Evolutionary conservation across 2,888 invertebrate species (phyloP).

Genomic region (Kryphioiulus occultus): DNA sequence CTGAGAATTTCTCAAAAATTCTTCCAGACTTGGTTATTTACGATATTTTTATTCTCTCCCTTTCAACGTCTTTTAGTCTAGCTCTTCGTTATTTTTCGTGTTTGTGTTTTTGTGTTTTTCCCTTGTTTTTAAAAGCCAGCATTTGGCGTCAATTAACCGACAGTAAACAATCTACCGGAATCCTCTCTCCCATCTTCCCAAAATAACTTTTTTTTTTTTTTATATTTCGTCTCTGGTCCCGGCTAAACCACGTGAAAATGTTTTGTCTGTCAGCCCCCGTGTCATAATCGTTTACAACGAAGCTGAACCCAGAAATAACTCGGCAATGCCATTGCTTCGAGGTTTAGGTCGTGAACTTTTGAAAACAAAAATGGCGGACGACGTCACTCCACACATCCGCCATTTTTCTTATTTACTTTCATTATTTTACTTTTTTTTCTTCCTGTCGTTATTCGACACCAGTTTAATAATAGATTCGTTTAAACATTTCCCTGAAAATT

Average conservation of each 20-base stretch:
- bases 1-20: too few species aligned
- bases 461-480: background rate
- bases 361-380: background rate
- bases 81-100: background rate
- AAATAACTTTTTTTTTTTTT: background rate
- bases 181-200: background rate
- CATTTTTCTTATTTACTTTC: background rate
- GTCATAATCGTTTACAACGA: background rate
- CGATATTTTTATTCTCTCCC: too few species aligned
- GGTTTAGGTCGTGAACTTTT: slow-evolving; percentile 15
- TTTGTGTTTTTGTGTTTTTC: too few species aligned
- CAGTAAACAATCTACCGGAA: background rate
- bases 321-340: slow-evolving; percentile 1
- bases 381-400: background rate
- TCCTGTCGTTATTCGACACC: background rate
- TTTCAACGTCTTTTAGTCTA: too few species aligned
- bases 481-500: background rate
- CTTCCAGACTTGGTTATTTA: too few species aligned
- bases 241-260: background rate
- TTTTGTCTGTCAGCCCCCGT: background rate
- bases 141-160: background rate
- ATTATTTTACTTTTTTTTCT: too few species aligned
- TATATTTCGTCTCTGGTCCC: background rate
- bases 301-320: background rate
- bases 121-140: background rate